Percentiles rank a stretch among this genome's conserved stretches.
These are phyloP conservation scores for Argyresthia albistria DNA, from an alignment of 2,888 invertebrate species.

Conservation along the genomic window DNA sequence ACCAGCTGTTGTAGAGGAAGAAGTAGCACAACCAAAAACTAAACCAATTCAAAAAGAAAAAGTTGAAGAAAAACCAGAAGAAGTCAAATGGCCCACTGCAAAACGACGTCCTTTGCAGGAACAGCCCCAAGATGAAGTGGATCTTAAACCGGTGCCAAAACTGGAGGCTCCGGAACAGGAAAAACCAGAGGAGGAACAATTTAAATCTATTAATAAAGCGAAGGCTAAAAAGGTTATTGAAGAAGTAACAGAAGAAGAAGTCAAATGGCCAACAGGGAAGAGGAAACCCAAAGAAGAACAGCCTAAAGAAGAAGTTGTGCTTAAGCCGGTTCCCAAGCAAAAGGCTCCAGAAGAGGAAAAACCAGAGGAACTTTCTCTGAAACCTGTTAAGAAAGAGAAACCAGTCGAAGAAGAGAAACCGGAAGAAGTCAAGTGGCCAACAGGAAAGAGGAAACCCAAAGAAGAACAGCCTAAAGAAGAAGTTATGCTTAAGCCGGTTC, in stretches of 20 bases:
- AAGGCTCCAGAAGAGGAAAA: slow-evolving; percentile 32
- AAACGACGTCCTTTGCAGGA: slow-evolving; percentile 17
- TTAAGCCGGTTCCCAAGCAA: slow-evolving; percentile 27
- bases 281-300: slow-evolving; percentile 25
- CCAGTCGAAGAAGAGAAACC: too few relatives aligned
- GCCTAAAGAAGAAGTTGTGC: slow-evolving; percentile 27
- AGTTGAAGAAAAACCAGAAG: slow-evolving; percentile 23
- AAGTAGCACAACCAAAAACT: slow-evolving; percentile 34
- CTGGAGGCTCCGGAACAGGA: slow-evolving; percentile 31
- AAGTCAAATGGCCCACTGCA: slow-evolving; percentile 20
- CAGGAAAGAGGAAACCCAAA: too few relatives aligned
- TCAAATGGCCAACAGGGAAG: slow-evolving; percentile 23
- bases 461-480: too few relatives aligned
- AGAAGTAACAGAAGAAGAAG: slow-evolving; percentile 27
- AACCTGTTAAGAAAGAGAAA: too few relatives aligned
- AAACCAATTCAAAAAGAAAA: slow-evolving; percentile 26
- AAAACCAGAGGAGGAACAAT: slow-evolving; percentile 33
- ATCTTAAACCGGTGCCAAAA: slow-evolving; percentile 32
- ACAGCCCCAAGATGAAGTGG: slow-evolving; percentile 31
- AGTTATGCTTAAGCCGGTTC: slow-evolving; percentile 21
- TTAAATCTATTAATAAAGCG: slow-evolving; percentile 27
- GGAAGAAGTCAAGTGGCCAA: too few relatives aligned
- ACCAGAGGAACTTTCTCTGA: slow-evolving; percentile 27
- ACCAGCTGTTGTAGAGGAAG: slow-evolving; percentile 17
- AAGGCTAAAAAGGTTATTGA: slow-evolving; percentile 19